Percentiles rank a stretch among this genome's conserved stretches.
Conservation (phyloP, 2,888 invertebrate genomes). For the Matsumyia berberina region DNA sequence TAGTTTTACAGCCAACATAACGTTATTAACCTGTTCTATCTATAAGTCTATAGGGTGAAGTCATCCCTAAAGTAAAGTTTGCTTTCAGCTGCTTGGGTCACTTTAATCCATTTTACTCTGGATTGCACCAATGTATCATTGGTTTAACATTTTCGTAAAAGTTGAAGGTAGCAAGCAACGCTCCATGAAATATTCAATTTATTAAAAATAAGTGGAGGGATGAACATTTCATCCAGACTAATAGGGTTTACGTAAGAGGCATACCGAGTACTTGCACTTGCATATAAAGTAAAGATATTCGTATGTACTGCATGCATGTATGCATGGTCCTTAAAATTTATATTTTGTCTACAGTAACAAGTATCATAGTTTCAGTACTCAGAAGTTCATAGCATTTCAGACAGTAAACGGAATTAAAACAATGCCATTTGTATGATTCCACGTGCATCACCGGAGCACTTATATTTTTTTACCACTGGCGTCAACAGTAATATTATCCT, state of each 20-base stretch:
- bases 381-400: too few species aligned
- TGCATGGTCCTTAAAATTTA: too few species aligned
- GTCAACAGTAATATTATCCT: too few species aligned
- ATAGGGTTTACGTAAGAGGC: background rate
- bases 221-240: background rate
- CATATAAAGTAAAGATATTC: too few species aligned
- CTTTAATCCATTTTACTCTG: background rate
- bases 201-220: background rate
- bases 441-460: too few species aligned
- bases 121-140: background rate
- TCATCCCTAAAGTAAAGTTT: background rate
- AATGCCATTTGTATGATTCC: too few species aligned
- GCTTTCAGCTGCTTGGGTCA: background rate
- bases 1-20: background rate
- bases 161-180: background rate
- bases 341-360: too few species aligned
- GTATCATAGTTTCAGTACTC: too few species aligned
- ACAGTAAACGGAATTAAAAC: too few species aligned
- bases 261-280: background rate
- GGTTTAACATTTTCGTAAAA: background rate
- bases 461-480: too few species aligned
- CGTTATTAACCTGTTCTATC: background rate
- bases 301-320: too few species aligned
- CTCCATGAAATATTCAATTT: background rate
- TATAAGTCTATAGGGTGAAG: background rate